Base-by-base conservation (phyloP, 1,140 invertebrate genomes). In the Zaprionus vittiger region DNA sequence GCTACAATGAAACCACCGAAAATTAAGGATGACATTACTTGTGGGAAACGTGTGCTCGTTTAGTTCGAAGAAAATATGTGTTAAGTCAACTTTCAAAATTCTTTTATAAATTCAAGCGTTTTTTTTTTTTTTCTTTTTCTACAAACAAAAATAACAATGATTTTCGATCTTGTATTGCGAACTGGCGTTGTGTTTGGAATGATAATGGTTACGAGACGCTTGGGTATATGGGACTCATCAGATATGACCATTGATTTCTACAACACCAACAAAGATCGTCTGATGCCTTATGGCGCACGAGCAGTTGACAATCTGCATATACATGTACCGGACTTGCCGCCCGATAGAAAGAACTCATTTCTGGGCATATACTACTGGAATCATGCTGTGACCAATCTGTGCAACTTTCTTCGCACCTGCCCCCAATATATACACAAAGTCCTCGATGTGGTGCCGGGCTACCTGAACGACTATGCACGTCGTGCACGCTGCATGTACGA, bases 1-100 rank as follows among this genome's bases (percentile, higher is more conserved):
- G 9, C 38, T 26, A 52, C 61, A 31, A 54, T 69, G 7, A 72
- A 55, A 44, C 56, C 38, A 2, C 75, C 78, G 31, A 90, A 90
- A 57, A 89, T 90, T 20, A 89, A 89, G 55, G 76, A 90, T 28
- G 84, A 89, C 31, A 49, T 80, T n/a, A 83, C 81, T 0, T 87
- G 84, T 62, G 55, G 74, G 20, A 87, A 87, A 65, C 52, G 57
- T 28, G 37, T 52, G n/a, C n/a, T 64, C n/a, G 12, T 57, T 17
- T 73, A 84, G 67, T 47, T 47, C 7, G n/a, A 47, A 9, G 3
- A 44, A 17, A 47, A 47, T 3, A 17, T 20, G 41, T 20, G 41
- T 47, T 17, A 17, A 56, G 5, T 15, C n/a, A 57, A 34, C 9
- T 54, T 49, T 12, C 26, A 57, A 0, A 64, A 56, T 75, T 67